Percentiles rank a stretch among this genome's conserved stretches.
Conservation (phyloP, 2,113 vertebrate genomes). For the Indicator indicator region DNA sequence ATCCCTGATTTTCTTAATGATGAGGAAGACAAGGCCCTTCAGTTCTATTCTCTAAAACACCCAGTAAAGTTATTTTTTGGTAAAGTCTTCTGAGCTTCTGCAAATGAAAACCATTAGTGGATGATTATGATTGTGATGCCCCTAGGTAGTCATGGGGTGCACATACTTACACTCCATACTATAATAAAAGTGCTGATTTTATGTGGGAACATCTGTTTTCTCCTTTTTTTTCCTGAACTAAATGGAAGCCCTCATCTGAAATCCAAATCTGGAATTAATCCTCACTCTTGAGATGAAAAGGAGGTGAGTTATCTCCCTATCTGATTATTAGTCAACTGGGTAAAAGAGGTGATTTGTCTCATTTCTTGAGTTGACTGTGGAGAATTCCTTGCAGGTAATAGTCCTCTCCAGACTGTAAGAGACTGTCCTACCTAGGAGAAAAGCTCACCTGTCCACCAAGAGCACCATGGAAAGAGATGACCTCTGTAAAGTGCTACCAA, state of each 20-base stretch:
- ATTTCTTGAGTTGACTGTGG: not conserved
- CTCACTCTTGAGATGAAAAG: slow-evolving; percentile 1
- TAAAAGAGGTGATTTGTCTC: not conserved
- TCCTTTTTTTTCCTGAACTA: slow-evolving; percentile 6
- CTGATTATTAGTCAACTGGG: not conserved
- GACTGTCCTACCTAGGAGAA: not conserved
- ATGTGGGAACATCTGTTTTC: not conserved
- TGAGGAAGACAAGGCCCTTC: not conserved
- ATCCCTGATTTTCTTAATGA: not conserved
- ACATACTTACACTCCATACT: not conserved
- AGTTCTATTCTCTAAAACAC: not conserved
- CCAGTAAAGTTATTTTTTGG: not conserved
- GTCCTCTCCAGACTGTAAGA: not conserved
- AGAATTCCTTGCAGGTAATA: not conserved
- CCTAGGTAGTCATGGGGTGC: not conserved
- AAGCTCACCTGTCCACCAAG: not conserved
- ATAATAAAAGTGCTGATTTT: not conserved
- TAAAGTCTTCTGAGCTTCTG: not conserved
- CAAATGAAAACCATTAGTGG: not conserved
- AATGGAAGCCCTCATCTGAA: not conserved
- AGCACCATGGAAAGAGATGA: not conserved
- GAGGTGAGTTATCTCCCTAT: not conserved
- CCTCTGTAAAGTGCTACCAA: not conserved
- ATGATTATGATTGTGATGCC: not conserved
- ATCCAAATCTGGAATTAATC: slow-evolving; percentile 13